Evolutionary conservation across 2,113 vertebrate genomes (phyloP).

Genomic region (Lepisosteus osseus): DNA sequence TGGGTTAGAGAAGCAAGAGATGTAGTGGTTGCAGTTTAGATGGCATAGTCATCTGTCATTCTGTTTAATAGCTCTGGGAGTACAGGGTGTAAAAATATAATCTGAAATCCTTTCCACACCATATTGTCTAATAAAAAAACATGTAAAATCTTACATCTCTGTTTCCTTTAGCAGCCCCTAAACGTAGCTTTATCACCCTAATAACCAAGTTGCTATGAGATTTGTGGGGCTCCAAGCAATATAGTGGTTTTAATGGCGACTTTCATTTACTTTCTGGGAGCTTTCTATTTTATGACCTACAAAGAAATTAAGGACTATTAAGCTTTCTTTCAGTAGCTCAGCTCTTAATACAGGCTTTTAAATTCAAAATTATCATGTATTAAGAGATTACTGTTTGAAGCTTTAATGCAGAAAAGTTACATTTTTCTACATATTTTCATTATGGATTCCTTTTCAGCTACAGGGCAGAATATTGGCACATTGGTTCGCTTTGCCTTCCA

Average conservation of each 20-base stretch:
- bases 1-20: neutral
- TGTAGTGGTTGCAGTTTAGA: neutral
- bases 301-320: neutral
- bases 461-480: too few relatives aligned
- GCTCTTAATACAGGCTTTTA: constrained; percentile 2
- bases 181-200: constrained; percentile 2
- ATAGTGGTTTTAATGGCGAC: neutral
- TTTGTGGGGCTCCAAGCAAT: neutral
- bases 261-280: neutral
- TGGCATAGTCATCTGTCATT: neutral
- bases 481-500: too few relatives aligned
- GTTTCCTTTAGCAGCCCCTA: neutral
- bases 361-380: too few relatives aligned
- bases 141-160: neutral
- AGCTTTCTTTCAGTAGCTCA: neutral
- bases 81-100: neutral
- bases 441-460: too few relatives aligned
- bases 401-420: too few relatives aligned
- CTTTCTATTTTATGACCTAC: constrained; percentile 13
- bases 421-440: too few relatives aligned
- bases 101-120: neutral
- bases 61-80: neutral
- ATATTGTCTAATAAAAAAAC: neutral
- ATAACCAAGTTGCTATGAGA: constrained; percentile 5
- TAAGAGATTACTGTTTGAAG: too few relatives aligned